Evolutionary conservation across 2,113 vertebrate species (phyloP).

Genomic region (Verasper variegatus): DNA sequence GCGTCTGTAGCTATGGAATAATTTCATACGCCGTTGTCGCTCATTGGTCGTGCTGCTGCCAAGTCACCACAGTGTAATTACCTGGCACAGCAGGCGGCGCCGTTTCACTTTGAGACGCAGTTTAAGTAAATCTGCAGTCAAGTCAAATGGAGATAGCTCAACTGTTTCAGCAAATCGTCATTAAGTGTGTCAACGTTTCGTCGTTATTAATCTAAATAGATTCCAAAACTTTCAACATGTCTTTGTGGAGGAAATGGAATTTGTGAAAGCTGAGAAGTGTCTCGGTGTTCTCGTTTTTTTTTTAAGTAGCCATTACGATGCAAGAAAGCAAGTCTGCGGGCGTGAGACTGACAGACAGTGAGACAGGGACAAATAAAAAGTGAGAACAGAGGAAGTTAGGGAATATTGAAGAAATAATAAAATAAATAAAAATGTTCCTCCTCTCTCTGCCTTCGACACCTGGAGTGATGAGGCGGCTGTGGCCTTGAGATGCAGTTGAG

Average conservation of each 20-base stretch:
- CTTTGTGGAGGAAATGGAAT: slow-evolving; percentile 25
- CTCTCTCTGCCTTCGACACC: neutral
- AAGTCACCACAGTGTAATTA: slow-evolving; percentile 64
- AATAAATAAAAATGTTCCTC: neutral
- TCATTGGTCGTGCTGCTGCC: slow-evolving; percentile 35
- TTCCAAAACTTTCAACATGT: slow-evolving; percentile 27
- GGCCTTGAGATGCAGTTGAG: slow-evolving; percentile 25
- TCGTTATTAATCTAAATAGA: slow-evolving; percentile 35
- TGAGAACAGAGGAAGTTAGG: slow-evolving; percentile 3
- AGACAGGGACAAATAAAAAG: slow-evolving; percentile 3
- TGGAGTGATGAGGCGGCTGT: slow-evolving; percentile 29
- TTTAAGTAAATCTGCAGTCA: slow-evolving; percentile 57
- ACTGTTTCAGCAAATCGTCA: slow-evolving; percentile 58
- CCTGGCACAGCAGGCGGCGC: slow-evolving; percentile 51
- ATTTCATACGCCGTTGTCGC: slow-evolving; percentile 28
- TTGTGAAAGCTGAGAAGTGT: slow-evolving; percentile 27
- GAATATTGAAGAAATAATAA: slow-evolving; percentile 15
- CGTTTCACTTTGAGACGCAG: slow-evolving; percentile 52
- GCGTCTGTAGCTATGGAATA: slow-evolving; percentile 21
- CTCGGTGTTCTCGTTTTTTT: neutral
- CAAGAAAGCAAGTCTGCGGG: neutral
- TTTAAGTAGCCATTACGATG: slow-evolving; percentile 19
- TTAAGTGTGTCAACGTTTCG: slow-evolving; percentile 30
- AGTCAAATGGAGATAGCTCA: slow-evolving; percentile 48
- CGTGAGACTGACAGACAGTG: neutral